Percentiles rank a stretch among this genome's conserved stretches.
Conservation (phyloP, 2,888 invertebrate genomes). For the Drosophila colorata region DNA sequence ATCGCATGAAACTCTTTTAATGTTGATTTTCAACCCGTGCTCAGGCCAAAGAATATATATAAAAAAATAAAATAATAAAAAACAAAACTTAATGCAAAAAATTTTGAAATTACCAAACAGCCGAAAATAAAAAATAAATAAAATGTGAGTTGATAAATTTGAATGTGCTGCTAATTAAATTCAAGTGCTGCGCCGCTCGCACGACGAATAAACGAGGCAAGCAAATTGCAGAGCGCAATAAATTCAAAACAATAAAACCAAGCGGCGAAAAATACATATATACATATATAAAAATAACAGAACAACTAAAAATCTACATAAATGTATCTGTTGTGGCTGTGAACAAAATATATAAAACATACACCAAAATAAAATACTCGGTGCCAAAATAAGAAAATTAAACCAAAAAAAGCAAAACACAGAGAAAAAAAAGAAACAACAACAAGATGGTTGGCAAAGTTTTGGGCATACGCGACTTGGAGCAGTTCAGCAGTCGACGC, state of each 20-base stretch:
- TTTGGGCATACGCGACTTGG: constrained; percentile 84
- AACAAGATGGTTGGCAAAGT: constrained; percentile 85
- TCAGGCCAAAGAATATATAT: constrained; percentile 14
- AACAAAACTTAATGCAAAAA: constrained; percentile 38
- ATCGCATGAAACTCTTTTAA: constrained; percentile 38
- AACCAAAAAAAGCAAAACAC: constrained; percentile 43
- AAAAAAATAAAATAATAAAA: constrained; percentile 5
- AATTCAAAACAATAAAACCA: constrained; percentile 69
- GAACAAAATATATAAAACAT: constrained; percentile 41
- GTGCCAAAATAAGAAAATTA: constrained; percentile 70
- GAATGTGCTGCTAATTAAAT: constrained; percentile 77
- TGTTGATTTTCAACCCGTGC: constrained; percentile 59
- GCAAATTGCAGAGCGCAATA: constrained; percentile 79
- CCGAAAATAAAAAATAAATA: constrained; percentile 19
- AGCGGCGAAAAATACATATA: constrained; percentile 38
- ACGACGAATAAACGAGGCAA: constrained; percentile 65
- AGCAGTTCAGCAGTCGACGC: constrained; percentile 84
- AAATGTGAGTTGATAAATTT: constrained; percentile 75
- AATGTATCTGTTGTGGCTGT: constrained; percentile 72
- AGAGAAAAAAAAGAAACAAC: constrained; percentile 24
- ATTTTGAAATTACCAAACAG: constrained; percentile 51
- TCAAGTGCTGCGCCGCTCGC: constrained; percentile 74
- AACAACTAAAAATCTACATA: constrained; percentile 71
- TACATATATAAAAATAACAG: constrained; percentile 35
- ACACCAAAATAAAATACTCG: constrained; percentile 41